A percentile compares a stretch with the other conserved stretches of the same genome.
Evolutionary conservation across 2,888 invertebrate species (phyloP).

Genomic region (Lordiphosa andalusiaca): DNA sequence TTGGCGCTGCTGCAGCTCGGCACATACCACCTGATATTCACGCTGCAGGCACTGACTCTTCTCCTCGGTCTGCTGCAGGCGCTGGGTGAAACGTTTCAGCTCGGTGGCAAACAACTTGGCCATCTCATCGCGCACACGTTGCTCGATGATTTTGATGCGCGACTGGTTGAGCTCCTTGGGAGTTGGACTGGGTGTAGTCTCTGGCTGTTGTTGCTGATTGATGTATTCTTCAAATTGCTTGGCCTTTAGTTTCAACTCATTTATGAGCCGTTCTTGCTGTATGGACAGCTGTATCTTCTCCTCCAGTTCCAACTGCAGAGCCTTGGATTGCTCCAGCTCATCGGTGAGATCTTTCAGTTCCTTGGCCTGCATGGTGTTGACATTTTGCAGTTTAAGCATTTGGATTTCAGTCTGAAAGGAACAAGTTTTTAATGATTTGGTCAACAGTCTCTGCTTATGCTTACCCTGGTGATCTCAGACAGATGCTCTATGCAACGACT

Average conservation of each 20-base stretch:
- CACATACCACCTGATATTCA: slow-evolving; percentile 67
- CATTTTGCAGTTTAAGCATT: slow-evolving; percentile 72
- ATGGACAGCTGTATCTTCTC: slow-evolving; percentile 79
- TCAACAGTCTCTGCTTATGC: background rate
- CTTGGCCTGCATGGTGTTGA: slow-evolving; percentile 67
- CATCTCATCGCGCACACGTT: slow-evolving; percentile 85
- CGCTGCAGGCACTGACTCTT: slow-evolving; percentile 60
- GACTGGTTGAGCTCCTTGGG: slow-evolving; percentile 76
- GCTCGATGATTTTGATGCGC: slow-evolving; percentile 70
- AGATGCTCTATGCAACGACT: slow-evolving; percentile 74
- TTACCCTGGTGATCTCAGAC: slow-evolving; percentile 76
- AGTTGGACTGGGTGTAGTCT: slow-evolving; percentile 46
- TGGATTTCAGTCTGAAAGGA: slow-evolving; percentile 77
- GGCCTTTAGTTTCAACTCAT: slow-evolving; percentile 84
- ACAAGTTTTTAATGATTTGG: background rate
- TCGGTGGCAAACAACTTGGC: slow-evolving; percentile 85
- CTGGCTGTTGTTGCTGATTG: slow-evolving; percentile 78
- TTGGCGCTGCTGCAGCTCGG: slow-evolving; percentile 71
- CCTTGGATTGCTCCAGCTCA: slow-evolving; percentile 77
- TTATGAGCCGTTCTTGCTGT: slow-evolving; percentile 83
- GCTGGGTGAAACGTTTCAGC: slow-evolving; percentile 81
- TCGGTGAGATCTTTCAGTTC: slow-evolving; percentile 67
- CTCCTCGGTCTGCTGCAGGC: slow-evolving; percentile 79
- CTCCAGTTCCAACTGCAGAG: slow-evolving; percentile 74
- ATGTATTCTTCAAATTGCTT: slow-evolving; percentile 85